A percentile compares a stretch with the other conserved stretches of the same genome.
Evolutionary conservation across 2,797 vertebrate species (phyloP).

Genomic region (Cercopithecus neglectus): DNA sequence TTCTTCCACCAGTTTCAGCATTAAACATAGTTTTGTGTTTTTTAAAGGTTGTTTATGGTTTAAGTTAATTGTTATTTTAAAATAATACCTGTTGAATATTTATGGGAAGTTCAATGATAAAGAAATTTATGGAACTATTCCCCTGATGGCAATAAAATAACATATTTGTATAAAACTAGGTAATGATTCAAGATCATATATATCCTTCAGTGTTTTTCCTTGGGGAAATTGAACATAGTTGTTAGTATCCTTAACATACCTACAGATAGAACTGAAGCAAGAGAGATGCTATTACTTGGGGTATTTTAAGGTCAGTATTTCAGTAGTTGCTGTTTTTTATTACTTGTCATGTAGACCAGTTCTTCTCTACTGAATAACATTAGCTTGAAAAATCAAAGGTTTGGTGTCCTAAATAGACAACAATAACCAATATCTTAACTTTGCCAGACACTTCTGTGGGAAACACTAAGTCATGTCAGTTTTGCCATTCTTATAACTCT

Average conservation of each 20-base stretch:
- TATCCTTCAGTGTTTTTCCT: neutral
- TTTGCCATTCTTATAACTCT: conserved; percentile 29
- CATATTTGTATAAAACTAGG: neutral
- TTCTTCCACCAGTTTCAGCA: neutral
- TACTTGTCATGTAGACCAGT: conserved; percentile 55
- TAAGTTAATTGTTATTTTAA: neutral
- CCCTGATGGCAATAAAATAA: neutral
- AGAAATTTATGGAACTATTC: neutral
- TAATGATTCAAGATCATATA: neutral
- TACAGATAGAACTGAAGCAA: neutral
- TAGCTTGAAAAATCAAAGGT: conserved; percentile 60
- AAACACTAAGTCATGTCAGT: conserved; percentile 22
- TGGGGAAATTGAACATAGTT: neutral
- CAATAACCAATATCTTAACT: conserved; percentile 51
- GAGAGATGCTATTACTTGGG: neutral
- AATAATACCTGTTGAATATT: conserved; percentile 28
- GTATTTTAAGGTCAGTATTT: conserved; percentile 68
- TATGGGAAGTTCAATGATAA: neutral
- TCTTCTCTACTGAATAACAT: conserved; percentile 50
- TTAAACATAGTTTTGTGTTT: neutral
- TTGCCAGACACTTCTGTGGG: conserved; percentile 55
- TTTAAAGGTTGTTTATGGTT: neutral
- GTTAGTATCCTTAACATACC: neutral
- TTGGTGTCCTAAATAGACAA: conserved; percentile 55
- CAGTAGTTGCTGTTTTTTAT: conserved; percentile 63